Evolutionary conservation across 2,113 vertebrate species (phyloP).

Genomic region (Acinonyx jubatus): DNA sequence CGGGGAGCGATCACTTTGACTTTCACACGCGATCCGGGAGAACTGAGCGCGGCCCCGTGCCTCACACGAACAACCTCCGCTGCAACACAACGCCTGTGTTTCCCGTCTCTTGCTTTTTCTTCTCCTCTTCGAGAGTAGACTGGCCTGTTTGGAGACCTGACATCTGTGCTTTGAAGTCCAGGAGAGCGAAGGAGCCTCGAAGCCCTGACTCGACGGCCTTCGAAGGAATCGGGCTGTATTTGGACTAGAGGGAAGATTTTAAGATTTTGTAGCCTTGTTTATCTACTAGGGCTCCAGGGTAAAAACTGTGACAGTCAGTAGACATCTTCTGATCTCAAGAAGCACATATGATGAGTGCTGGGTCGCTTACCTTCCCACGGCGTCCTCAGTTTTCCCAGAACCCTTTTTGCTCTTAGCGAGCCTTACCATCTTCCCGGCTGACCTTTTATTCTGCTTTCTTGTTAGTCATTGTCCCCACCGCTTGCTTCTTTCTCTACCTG

Average conservation of each 20-base stretch:
- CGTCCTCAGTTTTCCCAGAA: conserved; percentile 60
- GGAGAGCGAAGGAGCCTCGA: neutral
- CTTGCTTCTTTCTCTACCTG: conserved; percentile 3
- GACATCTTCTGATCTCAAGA: conserved; percentile 33
- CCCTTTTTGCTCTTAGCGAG: conserved; percentile 57
- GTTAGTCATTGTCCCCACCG: accelerated
- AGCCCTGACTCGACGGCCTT: neutral
- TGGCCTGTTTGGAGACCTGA: neutral
- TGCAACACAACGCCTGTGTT: neutral
- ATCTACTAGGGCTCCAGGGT: neutral
- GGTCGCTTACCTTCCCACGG: conserved; percentile 61
- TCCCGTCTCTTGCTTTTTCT: neutral
- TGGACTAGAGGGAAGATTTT: conserved; percentile 9
- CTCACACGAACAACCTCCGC: neutral
- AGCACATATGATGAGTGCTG: neutral
- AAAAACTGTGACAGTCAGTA: neutral
- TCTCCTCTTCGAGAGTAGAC: neutral
- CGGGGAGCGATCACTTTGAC: neutral
- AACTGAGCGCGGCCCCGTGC: neutral
- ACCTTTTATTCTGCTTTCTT: neutral
- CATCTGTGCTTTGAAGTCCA: neutral
- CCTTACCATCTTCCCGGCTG: neutral
- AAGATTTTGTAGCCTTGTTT: neutral
- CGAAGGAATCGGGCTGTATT: neutral
- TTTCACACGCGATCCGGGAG: neutral